Percentiles rank a stretch among this genome's conserved stretches.
These are phyloP conservation scores for Drosophila ogumai DNA, from an alignment of 1,140 invertebrate species.

Conservation along the genomic window DNA sequence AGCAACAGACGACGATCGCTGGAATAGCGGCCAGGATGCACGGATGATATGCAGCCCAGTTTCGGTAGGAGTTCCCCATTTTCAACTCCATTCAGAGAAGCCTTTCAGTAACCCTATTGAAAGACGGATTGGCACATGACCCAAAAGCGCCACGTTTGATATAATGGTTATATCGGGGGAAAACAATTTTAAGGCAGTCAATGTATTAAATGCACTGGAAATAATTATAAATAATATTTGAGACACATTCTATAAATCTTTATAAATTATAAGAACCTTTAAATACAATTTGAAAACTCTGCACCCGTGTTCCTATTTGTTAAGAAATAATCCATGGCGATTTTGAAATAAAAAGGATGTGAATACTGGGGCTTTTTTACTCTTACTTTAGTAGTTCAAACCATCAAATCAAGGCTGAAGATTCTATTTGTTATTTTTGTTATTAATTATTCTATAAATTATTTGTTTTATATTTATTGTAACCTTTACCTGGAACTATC, in stretches of 20 bases:
- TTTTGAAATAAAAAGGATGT: not conserved
- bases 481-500: not conserved
- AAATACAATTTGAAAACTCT: not conserved
- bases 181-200: not conserved
- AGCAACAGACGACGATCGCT: slow-evolving; percentile 1
- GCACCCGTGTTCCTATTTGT: no score
- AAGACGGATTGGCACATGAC: slow-evolving; percentile 20
- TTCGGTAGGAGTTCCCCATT: slow-evolving; percentile 8
- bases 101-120: not conserved
- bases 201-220: not conserved
- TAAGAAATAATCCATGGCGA: no score
- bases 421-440: no score
- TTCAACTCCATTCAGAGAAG: slow-evolving; percentile 3
- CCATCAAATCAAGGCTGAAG: no score
- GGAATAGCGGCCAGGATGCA: slow-evolving; percentile 48
- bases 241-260: not conserved
- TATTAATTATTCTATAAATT: no score
- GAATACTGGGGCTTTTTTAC: no score
- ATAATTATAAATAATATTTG: not conserved
- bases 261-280: no score
- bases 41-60: slow-evolving; percentile 44
- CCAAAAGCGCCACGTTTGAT: slow-evolving; percentile 31
- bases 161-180: not conserved
- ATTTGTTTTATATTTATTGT: no score
- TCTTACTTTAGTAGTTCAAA: not conserved